Percentiles rank a stretch among this genome's conserved stretches.
These are phyloP conservation scores for Indri indri DNA, from an alignment of 2,113 vertebrate species.

Conservation along the genomic window DNA sequence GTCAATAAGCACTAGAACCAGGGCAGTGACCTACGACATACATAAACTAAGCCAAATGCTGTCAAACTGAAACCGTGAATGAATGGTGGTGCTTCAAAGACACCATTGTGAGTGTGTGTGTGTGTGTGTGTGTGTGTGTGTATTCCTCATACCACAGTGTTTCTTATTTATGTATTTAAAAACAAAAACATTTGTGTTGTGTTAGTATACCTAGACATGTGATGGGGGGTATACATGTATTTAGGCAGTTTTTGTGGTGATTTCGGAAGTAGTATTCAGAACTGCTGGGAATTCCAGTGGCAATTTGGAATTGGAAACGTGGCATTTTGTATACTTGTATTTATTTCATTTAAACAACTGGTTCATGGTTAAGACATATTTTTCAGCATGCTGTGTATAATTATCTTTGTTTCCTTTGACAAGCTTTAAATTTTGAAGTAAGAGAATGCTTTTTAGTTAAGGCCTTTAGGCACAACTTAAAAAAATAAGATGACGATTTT, in stretches of 20 bases:
- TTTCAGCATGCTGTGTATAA: slow-evolving; percentile 58
- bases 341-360: slow-evolving; percentile 70
- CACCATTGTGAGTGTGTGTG: neutral
- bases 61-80: neutral
- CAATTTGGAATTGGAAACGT: slow-evolving; percentile 48
- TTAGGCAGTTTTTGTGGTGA: neutral
- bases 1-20: neutral
- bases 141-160: neutral
- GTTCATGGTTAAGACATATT: slow-evolving; percentile 66
- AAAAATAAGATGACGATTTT: slow-evolving; percentile 63
- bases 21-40: neutral
- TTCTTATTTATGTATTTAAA: neutral
- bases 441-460: slow-evolving; percentile 74
- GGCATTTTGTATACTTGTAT: slow-evolving; percentile 59
- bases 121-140: neutral
- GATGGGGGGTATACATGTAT: neutral
- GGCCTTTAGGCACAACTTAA: slow-evolving; percentile 61
- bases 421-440: slow-evolving; percentile 74
- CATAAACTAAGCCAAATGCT: neutral
- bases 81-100: neutral
- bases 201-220: neutral
- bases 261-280: neutral
- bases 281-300: neutral
- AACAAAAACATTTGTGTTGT: neutral
- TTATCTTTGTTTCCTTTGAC: slow-evolving; percentile 71